Base-by-base conservation (phyloP, 2,113 vertebrate genomes). In the Nanger granti region DNA sequence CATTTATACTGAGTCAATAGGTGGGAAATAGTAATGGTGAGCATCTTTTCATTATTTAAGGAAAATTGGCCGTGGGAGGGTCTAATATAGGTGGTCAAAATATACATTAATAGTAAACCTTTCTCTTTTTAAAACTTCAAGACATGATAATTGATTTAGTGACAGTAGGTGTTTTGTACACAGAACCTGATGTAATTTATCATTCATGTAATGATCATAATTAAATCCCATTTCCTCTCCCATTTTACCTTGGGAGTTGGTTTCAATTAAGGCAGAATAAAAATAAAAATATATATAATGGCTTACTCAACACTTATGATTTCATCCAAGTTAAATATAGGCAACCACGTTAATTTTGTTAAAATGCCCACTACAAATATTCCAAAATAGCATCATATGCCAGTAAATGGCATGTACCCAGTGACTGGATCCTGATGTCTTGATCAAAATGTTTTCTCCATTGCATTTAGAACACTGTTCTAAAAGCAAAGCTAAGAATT, bases 211-310 rank as follows among this genome's bases (percentile, higher is more conserved):
- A 62, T 97, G 95, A 82, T 84, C 93, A 96, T 83, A 95, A 87
- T 94, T 85, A 14, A 87, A 96, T 87, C 8, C 47, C 55, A 94
- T 0, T 98, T 97, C 9, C 0, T 94, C 98, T 49, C 79, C 15
- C 76, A 0, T 96, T 97, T 91, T 95, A 64, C 86, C 62, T 96
- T 24, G 31, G 41, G 83, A 26, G 64, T 49, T 96, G n/a, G 31
- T 95, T 98, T 98, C 80, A 92, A 97, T 60, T 94, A 95, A 96
- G 91, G 52, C 26, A 69, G 60, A 97, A 76, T 54, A 86, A 86
- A 96, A 92, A 57, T 87, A 85, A 49, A 97, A 94, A 87, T 52
- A 92, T 47, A 80, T 49, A 37, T 47, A 96, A 59, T 7, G 12
- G 1, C 44, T 95, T 91, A 93, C 85, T 14, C 6, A 31, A 31